Evolutionary conservation across 2,888 invertebrate species (phyloP).

Genomic region (Xylota segnis): DNA sequence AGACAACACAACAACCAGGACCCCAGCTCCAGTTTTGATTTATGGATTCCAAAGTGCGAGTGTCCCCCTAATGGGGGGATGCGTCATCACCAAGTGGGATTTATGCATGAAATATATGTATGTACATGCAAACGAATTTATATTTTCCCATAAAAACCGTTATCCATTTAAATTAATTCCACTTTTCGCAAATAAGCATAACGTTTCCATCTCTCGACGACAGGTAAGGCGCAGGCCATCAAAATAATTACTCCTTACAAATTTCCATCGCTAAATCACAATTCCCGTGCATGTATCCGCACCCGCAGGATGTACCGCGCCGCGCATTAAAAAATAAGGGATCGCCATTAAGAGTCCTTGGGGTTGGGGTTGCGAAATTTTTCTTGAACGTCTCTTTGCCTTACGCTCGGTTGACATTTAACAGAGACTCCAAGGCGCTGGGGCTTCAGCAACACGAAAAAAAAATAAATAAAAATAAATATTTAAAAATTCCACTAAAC

Average conservation of each 20-base stretch:
- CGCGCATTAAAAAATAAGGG: conserved; percentile 13
- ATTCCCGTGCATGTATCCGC: background rate
- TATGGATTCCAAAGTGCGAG: conserved; percentile 69
- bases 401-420: conserved; percentile 62
- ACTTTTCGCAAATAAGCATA: conserved; percentile 20
- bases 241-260: conserved; percentile 63
- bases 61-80: conserved; percentile 51
- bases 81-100: conserved; percentile 46
- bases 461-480: too few species aligned
- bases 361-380: conserved; percentile 38
- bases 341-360: conserved; percentile 27
- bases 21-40: conserved; percentile 41
- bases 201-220: conserved; percentile 31
- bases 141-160: conserved; percentile 9
- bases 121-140: conserved; percentile 6
- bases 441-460: too few species aligned
- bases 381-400: conserved; percentile 27
- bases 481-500: conserved; percentile 45
- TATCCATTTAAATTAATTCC: conserved; percentile 63
- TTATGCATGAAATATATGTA: conserved; percentile 14
- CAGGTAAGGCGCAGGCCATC: conserved; percentile 46
- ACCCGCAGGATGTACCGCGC: conserved; percentile 2
- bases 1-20: conserved; percentile 34
- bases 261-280: conserved; percentile 59
- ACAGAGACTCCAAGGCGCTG: conserved; percentile 31